Conservation (phyloP, 2,797 vertebrate genomes). For the Coregonus ussuriensis region DNA sequence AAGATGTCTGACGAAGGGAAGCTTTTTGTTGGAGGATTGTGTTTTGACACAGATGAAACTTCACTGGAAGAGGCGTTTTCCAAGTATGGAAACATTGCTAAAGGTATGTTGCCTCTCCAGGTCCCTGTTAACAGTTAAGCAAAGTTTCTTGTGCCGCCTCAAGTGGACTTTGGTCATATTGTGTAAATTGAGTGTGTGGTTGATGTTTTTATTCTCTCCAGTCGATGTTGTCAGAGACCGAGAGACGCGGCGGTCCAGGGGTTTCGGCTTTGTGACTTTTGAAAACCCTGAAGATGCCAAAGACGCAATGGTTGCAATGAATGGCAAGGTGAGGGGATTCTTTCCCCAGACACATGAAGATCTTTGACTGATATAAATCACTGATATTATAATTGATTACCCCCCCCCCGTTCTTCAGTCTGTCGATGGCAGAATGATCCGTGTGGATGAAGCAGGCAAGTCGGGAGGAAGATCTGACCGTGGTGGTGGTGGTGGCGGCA, state of each 20-base stretch:
- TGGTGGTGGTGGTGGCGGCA: conserved; percentile 81
- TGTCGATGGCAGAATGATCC: conserved; percentile 84
- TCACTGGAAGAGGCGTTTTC: conserved; percentile 84
- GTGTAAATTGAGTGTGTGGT: not conserved
- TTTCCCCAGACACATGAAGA: not conserved
- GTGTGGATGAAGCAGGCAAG: conserved; percentile 88
- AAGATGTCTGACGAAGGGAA: conserved; percentile 84
- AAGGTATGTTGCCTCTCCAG: conserved; percentile 70
- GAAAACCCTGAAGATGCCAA: conserved; percentile 87
- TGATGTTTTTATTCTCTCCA: conserved; percentile 28
- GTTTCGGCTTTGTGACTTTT: conserved; percentile 87
- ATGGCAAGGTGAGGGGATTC: conserved; percentile 78
- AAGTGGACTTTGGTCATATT: too few species aligned
- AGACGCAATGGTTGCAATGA: conserved; percentile 87
- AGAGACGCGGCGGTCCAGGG: conserved; percentile 83
- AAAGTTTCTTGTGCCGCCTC: too few species aligned
- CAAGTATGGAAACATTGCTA: conserved; percentile 84
- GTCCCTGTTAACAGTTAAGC: too few species aligned
- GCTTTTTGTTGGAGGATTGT: conserved; percentile 86
- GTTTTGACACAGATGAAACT: conserved; percentile 85
- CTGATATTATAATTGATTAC: not conserved
- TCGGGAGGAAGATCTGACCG: conserved; percentile 76
- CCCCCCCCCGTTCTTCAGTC: conserved; percentile 61
- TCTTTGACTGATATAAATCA: not conserved
- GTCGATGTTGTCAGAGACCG: conserved; percentile 86